These are phyloP conservation scores for Nowickia ferox DNA, from an alignment of 2,888 invertebrate genomes.

Conservation along the genomic window DNA sequence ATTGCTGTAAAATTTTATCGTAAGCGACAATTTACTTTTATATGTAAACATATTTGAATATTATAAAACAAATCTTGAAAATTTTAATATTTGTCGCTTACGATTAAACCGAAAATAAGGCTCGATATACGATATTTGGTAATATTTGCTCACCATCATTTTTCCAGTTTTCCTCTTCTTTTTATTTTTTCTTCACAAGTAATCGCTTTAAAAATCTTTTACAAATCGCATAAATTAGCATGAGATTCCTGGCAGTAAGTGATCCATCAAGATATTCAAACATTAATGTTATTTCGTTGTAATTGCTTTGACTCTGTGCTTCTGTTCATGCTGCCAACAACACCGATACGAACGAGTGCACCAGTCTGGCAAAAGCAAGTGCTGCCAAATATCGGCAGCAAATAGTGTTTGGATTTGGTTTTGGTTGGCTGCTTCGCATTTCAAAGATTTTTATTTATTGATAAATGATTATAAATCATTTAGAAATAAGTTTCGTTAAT, in stretches of 20 bases:
- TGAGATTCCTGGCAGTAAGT: slow-evolving; percentile 47
- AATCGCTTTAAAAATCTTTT: slow-evolving; percentile 37
- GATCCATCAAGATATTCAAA: slow-evolving; percentile 68
- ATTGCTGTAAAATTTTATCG: too few relatives aligned
- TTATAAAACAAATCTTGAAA: too few relatives aligned
- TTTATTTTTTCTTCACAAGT: not conserved
- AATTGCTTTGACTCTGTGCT: slow-evolving; percentile 64
- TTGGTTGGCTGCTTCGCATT: slow-evolving; percentile 20
- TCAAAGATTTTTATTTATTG: slow-evolving; percentile 60
- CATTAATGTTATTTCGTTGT: slow-evolving; percentile 62
- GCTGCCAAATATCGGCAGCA: not conserved
- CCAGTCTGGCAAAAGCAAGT: not conserved
- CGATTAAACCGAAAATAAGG: too few relatives aligned
- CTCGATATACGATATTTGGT: too few relatives aligned
- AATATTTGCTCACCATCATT: not conserved
- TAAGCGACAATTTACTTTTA: too few relatives aligned
- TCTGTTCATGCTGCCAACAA: slow-evolving; percentile 45
- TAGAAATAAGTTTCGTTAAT: slow-evolving; percentile 32
- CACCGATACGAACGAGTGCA: not conserved
- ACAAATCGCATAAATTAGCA: slow-evolving; percentile 49
- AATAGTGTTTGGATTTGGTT: slow-evolving; percentile 2
- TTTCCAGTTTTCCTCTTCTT: not conserved
- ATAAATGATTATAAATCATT: slow-evolving; percentile 70
- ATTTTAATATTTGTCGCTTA: too few relatives aligned
- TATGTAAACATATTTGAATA: too few relatives aligned